Evolutionary conservation across 1,140 invertebrate genomes (phyloP).

Genomic region (Heliconius hewitsoni): DNA sequence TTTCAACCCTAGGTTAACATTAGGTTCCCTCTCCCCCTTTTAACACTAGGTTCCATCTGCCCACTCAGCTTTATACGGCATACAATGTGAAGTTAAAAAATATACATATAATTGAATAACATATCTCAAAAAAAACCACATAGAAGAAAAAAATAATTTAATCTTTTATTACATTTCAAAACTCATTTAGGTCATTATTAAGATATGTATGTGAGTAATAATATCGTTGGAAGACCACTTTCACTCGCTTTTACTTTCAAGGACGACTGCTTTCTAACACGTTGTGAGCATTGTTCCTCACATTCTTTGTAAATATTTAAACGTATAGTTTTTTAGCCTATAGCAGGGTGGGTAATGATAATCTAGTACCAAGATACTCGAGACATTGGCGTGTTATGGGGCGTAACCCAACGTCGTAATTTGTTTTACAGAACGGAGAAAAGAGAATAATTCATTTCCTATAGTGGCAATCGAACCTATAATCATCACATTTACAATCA

Average conservation of each 20-base stretch:
- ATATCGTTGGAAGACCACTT: constrained; percentile 15
- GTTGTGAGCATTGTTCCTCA: constrained; percentile 1
- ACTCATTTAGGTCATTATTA: neutral
- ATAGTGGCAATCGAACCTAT: neutral
- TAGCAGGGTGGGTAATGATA: no score
- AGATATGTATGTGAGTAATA: neutral
- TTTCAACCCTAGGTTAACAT: no score
- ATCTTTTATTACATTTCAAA: neutral
- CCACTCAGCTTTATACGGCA: no score
- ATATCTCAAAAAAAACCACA: no score
- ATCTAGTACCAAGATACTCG: no score
- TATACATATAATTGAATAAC: no score
- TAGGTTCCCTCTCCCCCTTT: no score
- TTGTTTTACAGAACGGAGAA: neutral
- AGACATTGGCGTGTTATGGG: neutral
- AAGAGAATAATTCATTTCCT: neutral
- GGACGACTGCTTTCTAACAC: constrained; percentile 39
- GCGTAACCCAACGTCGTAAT: neutral
- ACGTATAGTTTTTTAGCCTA: neutral
- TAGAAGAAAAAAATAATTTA: no score
- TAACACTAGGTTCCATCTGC: no score
- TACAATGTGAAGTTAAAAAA: no score
- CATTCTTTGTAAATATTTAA: neutral
- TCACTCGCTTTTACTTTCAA: constrained; percentile 38
- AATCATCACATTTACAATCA: no score